These are phyloP conservation scores for Heliconius aoede DNA, from an alignment of 2,888 invertebrate species.

Conservation along the genomic window DNA sequence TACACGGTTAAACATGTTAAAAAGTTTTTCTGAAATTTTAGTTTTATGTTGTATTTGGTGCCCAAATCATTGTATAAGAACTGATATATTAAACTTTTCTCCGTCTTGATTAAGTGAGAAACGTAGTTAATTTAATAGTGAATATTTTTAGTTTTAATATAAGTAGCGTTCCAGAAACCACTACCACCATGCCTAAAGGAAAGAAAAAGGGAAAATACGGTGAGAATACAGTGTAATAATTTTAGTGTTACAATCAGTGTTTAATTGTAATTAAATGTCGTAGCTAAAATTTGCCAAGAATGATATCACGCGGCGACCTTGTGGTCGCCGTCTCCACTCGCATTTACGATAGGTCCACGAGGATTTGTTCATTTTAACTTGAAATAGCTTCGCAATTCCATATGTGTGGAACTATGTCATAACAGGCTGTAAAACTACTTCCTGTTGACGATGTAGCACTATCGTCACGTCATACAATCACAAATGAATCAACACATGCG, in stretches of 20 bases:
- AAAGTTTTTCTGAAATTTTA: conserved; percentile 88
- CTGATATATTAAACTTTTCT: conserved; percentile 89
- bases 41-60: conserved; percentile 88
- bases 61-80: conserved; percentile 87
- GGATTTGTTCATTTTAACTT: conserved; percentile 58
- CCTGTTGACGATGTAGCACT: conserved; percentile 33
- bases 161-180: conserved; percentile 69
- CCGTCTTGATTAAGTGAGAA: conserved; percentile 89
- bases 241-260: conserved; percentile 44
- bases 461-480: conserved; percentile 3
- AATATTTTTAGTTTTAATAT: conserved; percentile 83
- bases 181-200: conserved; percentile 89
- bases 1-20: conserved; percentile 87
- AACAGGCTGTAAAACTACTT: conserved; percentile 16
- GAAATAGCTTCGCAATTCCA: conserved; percentile 56
- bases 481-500: conserved; percentile 33
- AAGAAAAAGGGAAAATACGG: conserved; percentile 90
- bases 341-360: conserved; percentile 66
- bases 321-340: conserved; percentile 69
- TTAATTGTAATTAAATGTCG: conserved; percentile 34
- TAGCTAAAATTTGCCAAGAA: conserved; percentile 64
- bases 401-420: conserved; percentile 54
- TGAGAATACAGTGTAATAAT: conserved; percentile 65
- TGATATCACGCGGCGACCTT: conserved; percentile 82
- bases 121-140: conserved; percentile 77